phyloP scores from a whole-genome alignment of 2,888 invertebrate species.

The Parascotia fuliginaria region DNA sequence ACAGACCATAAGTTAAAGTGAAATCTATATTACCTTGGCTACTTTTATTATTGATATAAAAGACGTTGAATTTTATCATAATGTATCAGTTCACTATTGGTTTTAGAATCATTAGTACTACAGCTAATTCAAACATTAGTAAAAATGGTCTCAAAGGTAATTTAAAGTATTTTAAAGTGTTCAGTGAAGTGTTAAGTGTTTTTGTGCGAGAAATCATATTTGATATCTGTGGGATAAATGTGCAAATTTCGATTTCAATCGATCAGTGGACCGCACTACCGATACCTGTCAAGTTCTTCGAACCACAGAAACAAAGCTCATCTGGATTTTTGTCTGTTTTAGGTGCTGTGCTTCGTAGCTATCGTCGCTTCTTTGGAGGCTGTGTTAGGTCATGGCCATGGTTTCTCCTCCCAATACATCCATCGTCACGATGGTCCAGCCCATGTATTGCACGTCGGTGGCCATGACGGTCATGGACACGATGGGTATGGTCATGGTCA shows the following conservation, averaged over 20 bases:
- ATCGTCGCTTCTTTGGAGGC: constrained; percentile 52
- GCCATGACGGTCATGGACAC: constrained; percentile 54
- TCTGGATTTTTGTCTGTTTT: background rate
- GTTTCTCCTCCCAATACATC: constrained; percentile 70
- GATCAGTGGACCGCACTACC: no score
- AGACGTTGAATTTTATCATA: constrained; percentile 60
- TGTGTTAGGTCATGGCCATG: constrained; percentile 65
- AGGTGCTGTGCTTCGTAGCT: constrained; percentile 59
- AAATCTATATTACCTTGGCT: constrained; percentile 79
- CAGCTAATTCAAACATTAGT: constrained; percentile 42
- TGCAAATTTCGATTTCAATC: no score
- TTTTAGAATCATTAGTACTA: constrained; percentile 54
- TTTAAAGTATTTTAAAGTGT: constrained; percentile 16
- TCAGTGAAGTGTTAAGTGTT: constrained; percentile 5
- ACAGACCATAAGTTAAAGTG: constrained; percentile 64
- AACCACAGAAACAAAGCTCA: background rate
- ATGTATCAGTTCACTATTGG: constrained; percentile 68
- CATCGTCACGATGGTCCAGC: constrained; percentile 64
- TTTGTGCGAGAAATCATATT: background rate
- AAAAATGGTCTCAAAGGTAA: constrained; percentile 76
- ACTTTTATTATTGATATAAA: constrained; percentile 75
- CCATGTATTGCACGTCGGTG: constrained; percentile 50
- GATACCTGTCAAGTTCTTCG: no score
- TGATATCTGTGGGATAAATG: no score
- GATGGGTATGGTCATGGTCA: constrained; percentile 57